Conservation (phyloP, 2,113 vertebrate genomes). For the Vimba vimba region DNA sequence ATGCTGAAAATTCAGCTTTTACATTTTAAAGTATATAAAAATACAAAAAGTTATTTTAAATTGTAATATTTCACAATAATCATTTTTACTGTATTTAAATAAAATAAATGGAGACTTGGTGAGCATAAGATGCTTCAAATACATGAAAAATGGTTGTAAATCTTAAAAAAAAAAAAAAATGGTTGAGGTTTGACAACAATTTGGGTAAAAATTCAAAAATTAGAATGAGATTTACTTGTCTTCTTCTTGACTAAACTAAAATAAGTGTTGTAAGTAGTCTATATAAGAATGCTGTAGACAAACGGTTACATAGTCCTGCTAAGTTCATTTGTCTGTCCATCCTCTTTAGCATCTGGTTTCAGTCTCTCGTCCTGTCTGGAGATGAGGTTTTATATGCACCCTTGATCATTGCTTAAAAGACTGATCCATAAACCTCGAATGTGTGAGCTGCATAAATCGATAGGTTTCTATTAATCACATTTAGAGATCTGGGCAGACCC, state of each 20-base stretch:
- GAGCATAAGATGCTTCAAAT: no score
- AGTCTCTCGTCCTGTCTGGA: conserved; percentile 29
- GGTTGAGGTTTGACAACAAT: not conserved
- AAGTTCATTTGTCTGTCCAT: conserved; percentile 14
- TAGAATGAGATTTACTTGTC: not conserved
- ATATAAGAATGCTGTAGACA: not conserved
- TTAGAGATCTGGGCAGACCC: conserved; percentile 58
- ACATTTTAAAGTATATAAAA: no score
- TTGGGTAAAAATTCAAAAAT: not conserved
- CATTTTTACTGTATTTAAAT: no score
- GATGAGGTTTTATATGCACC: conserved; percentile 27
- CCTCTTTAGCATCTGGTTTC: conserved; percentile 45
- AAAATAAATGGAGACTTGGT: no score
- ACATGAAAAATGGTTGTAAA: no score
- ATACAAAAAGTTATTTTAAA: no score
- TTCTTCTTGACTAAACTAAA: not conserved
- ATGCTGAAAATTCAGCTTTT: no score
- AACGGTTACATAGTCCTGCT: not conserved
- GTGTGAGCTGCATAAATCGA: conserved; percentile 55
- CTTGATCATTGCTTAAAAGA: conserved; percentile 36
- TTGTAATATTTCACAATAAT: no score
- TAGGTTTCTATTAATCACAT: conserved; percentile 60
- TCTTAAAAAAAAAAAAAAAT: not conserved
- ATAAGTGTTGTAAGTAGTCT: not conserved
- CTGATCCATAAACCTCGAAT: conserved; percentile 59